These are phyloP conservation scores for Eulemur albifrons DNA, from an alignment of 2,797 vertebrate genomes.

Conservation along the genomic window DNA sequence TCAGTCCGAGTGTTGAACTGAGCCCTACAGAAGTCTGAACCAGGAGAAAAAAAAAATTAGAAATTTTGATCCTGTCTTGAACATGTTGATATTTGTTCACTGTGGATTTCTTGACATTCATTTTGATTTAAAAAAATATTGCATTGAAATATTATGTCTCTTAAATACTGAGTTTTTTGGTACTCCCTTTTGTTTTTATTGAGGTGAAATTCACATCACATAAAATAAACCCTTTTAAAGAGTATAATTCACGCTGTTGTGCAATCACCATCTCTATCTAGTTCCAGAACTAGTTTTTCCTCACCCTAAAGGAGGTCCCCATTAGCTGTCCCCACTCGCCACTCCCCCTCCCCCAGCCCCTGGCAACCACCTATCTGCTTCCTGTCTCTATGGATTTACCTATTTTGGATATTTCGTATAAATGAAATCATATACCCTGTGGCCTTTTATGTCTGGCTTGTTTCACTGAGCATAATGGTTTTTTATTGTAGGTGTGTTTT, in stretches of 20 bases:
- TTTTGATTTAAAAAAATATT: background rate
- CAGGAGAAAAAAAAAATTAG: background rate
- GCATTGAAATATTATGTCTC: background rate
- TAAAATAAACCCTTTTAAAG: background rate
- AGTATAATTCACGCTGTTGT: too few relatives aligned
- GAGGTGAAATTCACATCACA: background rate
- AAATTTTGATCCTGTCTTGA: background rate
- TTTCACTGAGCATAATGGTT: background rate
- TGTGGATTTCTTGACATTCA: background rate
- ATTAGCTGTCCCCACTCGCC: too few relatives aligned
- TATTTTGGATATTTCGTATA: background rate
- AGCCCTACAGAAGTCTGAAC: background rate
- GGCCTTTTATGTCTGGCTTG: background rate
- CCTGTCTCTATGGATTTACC: background rate
- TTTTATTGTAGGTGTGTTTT: background rate
- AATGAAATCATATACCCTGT: background rate
- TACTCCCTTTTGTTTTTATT: background rate
- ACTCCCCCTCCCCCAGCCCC: fast-evolving
- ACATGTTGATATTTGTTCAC: background rate
- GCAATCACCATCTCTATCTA: background rate
- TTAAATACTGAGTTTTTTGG: background rate
- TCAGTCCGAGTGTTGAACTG: background rate
- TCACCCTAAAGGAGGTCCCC: background rate
- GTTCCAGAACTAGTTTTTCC: background rate
- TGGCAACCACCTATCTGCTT: background rate